Evolutionary conservation across 1,140 invertebrate genomes (phyloP), one percentile per base, ranked within the genome.

Genomic region (Zaprionus kolodkinae): DNA sequence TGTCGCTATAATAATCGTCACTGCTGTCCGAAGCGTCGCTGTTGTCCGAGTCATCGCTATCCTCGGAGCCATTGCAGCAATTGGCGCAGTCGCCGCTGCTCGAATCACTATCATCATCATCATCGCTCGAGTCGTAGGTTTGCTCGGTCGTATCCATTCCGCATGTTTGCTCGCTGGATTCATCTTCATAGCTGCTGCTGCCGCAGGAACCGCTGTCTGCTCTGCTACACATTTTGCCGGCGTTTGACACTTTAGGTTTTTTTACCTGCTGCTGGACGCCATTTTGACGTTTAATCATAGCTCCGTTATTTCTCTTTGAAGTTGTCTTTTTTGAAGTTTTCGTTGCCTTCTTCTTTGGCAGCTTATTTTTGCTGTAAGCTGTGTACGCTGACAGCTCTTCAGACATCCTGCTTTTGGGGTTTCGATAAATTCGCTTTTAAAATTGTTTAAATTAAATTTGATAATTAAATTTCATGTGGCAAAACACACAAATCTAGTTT

Each of bases 331-430:
- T 69, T 59, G 48, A 25, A n/a, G 12, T 12, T n/a, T 33, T 48
- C 38, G 38, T 7, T 30, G 27, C 4, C 33, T 4, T 35, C 13
- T 35, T 55, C 40, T 36, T 64, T 62, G 56, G 56, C 6, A 15
- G 21, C 10, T 54, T 36, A 30, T 56, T 54, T 48, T 25, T 36
- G n/a, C 36, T 48, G 25, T 77, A 77, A 6, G 64, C 75, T 7
- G 35, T 25, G 40, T 61, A 74, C 12, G 75, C 75, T 63, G 75
- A 72, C 36, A 75, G 0, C 13, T 71, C 21, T 2, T 12, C 36
- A 13, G 57, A 56, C 48, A 68, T 77, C 1, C 15, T 61, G 21
- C 1, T n/a, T 35, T 33, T 27, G 17, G 5, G 13, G 17, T 15
- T 59, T 40, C 17, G 13, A 45, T n/a, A 69, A 62, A 62, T 30